These are phyloP conservation scores for Campoletis raptor DNA, from an alignment of 2,888 invertebrate genomes.

Conservation along the genomic window DNA sequence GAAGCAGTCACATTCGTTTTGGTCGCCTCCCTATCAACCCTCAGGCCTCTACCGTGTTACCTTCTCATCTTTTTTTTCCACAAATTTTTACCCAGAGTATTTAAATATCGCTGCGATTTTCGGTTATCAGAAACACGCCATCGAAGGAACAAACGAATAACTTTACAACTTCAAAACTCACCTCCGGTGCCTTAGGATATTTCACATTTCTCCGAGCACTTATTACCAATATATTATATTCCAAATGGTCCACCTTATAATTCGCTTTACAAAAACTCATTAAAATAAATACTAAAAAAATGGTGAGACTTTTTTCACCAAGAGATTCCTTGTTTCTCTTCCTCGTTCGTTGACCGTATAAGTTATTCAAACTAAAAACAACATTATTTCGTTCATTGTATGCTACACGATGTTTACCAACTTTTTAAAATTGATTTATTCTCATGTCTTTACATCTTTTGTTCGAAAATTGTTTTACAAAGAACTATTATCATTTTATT, in stretches of 20 bases:
- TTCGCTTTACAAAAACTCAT: constrained; percentile 2
- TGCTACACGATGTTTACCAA: no score
- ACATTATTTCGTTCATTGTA: not conserved
- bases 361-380: constrained; percentile 35
- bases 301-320: constrained; percentile 18
- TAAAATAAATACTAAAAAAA: constrained; percentile 18
- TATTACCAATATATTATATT: constrained; percentile 31
- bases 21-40: constrained; percentile 24
- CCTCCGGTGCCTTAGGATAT: constrained; percentile 34
- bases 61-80: not conserved
- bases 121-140: constrained; percentile 49
- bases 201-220: constrained; percentile 29
- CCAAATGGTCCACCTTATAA: constrained; percentile 5
- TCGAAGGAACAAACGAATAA: constrained; percentile 15
- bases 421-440: not conserved
- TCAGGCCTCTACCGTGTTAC: constrained; percentile 16
- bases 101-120: constrained; percentile 60
- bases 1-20: constrained; percentile 40
- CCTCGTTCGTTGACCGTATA: constrained; percentile 56
- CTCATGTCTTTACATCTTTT: not conserved
- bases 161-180: not conserved
- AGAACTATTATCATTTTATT: not conserved
- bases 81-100: constrained; percentile 29
- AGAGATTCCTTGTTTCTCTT: constrained; percentile 36
- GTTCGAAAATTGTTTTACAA: not conserved